Evolutionary conservation across 2,888 invertebrate genomes (phyloP).

Genomic region (Lithodes maja): DNA sequence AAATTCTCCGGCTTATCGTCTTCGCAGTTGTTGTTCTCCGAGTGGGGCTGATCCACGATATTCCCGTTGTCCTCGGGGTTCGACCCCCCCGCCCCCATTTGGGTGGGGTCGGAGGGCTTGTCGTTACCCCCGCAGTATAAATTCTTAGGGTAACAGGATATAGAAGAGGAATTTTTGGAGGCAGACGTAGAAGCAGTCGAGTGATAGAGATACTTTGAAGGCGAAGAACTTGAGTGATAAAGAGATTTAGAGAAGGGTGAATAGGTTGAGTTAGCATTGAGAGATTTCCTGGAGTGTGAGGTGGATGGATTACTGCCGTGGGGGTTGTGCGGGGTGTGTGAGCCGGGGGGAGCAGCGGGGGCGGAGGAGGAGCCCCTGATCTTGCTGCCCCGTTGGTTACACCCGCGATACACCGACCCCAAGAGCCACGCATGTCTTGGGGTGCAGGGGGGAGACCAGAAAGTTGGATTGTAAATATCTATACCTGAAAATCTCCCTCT

Average conservation of each 20-base stretch:
- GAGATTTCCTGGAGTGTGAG: constrained; percentile 11
- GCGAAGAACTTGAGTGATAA: constrained; percentile 15
- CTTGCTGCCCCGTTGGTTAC: constrained; percentile 56
- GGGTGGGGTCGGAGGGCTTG: constrained; percentile 26
- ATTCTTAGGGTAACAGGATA: constrained; percentile 35
- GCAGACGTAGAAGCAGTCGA: constrained; percentile 16
- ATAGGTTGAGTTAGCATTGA: constrained; percentile 10
- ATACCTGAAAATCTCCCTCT: neutral
- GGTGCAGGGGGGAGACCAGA: constrained; percentile 42
- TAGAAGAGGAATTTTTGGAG: constrained; percentile 31
- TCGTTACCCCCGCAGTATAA: constrained; percentile 43
- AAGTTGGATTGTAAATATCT: constrained; percentile 44
- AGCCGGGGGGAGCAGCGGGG: constrained; percentile 30
- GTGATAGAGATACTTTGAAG: constrained; percentile 26
- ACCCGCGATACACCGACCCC: constrained; percentile 68
- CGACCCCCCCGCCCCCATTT: constrained; percentile 28
- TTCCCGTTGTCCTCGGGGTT: constrained; percentile 56
- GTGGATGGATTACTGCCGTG: neutral
- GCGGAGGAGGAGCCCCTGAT: constrained; percentile 33
- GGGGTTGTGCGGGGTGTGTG: constrained; percentile 29
- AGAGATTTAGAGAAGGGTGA: constrained; percentile 34
- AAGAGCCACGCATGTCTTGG: constrained; percentile 70
- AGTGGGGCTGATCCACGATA: constrained; percentile 46
- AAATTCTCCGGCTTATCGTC: constrained; percentile 36
- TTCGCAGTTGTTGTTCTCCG: constrained; percentile 58